Conservation (phyloP, 2,113 vertebrate genomes). For the Donacobius atricapilla region DNA sequence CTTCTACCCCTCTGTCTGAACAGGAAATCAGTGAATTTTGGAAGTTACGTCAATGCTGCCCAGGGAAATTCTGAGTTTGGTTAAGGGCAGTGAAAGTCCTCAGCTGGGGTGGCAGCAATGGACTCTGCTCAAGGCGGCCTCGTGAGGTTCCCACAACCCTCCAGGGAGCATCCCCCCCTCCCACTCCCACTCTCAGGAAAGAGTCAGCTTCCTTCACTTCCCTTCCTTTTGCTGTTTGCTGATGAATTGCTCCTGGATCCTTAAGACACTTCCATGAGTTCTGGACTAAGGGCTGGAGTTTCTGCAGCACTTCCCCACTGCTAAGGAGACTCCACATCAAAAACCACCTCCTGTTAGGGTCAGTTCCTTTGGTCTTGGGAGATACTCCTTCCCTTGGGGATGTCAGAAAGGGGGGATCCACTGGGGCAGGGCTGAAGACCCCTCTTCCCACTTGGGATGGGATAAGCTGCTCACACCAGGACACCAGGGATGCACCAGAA, state of each 20-base stretch:
- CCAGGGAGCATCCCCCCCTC: background rate
- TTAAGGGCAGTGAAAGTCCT: background rate
- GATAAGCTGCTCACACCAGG: background rate
- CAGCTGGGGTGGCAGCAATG: background rate
- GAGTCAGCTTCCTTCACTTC: background rate
- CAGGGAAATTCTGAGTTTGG: background rate
- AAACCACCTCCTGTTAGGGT: background rate
- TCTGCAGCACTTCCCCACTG: background rate
- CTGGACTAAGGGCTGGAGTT: background rate
- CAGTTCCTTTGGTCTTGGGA: background rate
- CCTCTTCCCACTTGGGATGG: background rate
- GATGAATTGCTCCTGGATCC: accelerated
- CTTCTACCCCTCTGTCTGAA: background rate
- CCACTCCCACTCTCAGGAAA: background rate
- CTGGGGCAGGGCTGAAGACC: background rate
- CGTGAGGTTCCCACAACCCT: background rate
- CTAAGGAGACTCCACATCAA: background rate
- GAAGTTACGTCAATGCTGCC: background rate
- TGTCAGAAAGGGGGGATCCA: background rate
- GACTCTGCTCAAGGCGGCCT: background rate
- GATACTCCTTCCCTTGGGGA: background rate
- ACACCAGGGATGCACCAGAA: background rate
- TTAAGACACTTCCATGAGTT: background rate
- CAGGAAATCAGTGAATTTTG: background rate
- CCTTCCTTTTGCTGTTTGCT: background rate